Base-by-base conservation (phyloP, 2,888 invertebrate species). In the Papilio elwesi region DNA sequence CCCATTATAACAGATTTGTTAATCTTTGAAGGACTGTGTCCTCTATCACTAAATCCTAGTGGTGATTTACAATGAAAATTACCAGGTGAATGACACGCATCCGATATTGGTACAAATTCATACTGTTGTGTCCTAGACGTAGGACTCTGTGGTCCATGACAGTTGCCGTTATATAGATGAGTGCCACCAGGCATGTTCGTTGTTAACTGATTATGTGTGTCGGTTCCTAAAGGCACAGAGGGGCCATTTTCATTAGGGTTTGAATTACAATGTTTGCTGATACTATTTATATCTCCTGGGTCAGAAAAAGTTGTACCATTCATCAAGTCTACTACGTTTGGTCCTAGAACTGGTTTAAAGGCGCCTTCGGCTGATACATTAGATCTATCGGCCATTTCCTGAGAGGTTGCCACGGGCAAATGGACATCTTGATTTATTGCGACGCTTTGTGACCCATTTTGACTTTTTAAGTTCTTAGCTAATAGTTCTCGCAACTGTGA, bases 51-150 rank as follows among this genome's bases (percentile, higher is more conserved):
- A 77, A 90, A 92, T 10, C 92, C 89, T 65, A 90, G 74, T 0
- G 93, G 93, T 11, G 92, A 92, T 78, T 93, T 92, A 11, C 90
- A 90, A 79, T 90, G 85, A 77, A 91, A 90, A 77, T 94, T 94
- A 43, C 87, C 83, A 1, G 96, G 96, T 1, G 96, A 96, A 80
- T 95, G 95, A 59, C 96, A 95, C n/a, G 96, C 96, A 10, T 97
- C 97, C 51, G 97, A 97, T 83, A 98, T 98, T 0, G 98, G 98
- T 48, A 97, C 96, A 83, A 98, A 98, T 86, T 96, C 97, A 85
- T 97, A 98, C 83, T 97, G 96, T 84, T 97, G 96, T 64, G 97
- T 95, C 75, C 96, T 94, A 59, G 97, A 96, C 76, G 96, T 97
- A 11, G 97, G 97, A 90, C 96, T 96, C 76, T 96, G 96, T 0